Conservation (phyloP, 2,888 invertebrate genomes). For the Choristoneura rosaceana region DNA sequence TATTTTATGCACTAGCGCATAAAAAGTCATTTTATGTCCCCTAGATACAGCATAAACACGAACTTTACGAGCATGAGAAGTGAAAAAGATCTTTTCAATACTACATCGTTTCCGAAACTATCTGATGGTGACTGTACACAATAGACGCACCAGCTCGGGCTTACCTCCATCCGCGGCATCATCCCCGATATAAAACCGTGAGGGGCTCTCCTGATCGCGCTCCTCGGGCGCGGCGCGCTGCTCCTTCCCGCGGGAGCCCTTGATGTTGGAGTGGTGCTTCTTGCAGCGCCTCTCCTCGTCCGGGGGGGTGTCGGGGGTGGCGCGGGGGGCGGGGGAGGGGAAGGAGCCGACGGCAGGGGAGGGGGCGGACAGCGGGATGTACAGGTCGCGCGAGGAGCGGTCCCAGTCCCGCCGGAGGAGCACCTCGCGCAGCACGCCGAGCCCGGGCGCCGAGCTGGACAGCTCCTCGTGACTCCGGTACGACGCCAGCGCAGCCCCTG, state of each 20-base stretch:
- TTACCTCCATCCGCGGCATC: slow-evolving; percentile 44
- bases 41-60: too few species aligned
- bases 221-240: slow-evolving; percentile 60
- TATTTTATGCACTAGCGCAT: too few species aligned
- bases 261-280: slow-evolving; percentile 76
- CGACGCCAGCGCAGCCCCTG: slow-evolving; percentile 53
- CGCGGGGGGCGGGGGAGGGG: slow-evolving; percentile 26
- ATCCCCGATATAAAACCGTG: slow-evolving; percentile 72
- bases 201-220: slow-evolving; percentile 64
- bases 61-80: too few species aligned
- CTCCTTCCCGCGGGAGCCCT: slow-evolving; percentile 64
- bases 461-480: slow-evolving; percentile 75
- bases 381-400: slow-evolving; percentile 69
- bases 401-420: slow-evolving; percentile 79
- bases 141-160: slow-evolving; percentile 8
- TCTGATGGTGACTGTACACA: too few species aligned
- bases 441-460: slow-evolving; percentile 72
- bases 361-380: slow-evolving; percentile 65
- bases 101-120: too few species aligned
- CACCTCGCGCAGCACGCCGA: slow-evolving; percentile 77
- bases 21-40: too few species aligned
- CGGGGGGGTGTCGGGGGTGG: slow-evolving; percentile 47
- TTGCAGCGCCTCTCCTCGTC: slow-evolving; percentile 56
- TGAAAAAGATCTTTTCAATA: too few species aligned
- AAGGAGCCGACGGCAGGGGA: slow-evolving; percentile 48